Evolutionary conservation across 2,888 invertebrate species (phyloP), one percentile per base, ranked within the genome.

Genomic region (Aleiodes alternator): DNA sequence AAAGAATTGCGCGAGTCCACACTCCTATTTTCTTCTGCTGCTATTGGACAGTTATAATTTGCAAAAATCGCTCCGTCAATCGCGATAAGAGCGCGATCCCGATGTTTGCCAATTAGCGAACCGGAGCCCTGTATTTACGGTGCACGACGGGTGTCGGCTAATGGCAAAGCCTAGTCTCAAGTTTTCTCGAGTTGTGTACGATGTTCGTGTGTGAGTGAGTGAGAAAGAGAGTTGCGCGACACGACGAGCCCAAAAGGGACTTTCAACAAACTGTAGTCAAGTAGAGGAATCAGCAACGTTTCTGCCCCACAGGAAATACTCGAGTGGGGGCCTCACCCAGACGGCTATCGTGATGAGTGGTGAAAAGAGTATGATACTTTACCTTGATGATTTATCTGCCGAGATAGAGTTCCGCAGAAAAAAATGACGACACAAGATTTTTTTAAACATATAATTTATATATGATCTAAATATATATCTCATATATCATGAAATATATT

Each of bases 51-150:
- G 80, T 81, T 79, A 81, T 86, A 86, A 86, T 86, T 86, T 83
- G 84, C 83, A 86, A 86, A 84, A 86, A 85, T 85, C 81, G 79
- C 77, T 23, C 56, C 80, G 81, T 81, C 84, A 84, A 86, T 86
- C 86, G 84, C 83, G 87, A 86, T 86, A 85, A 84, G 82, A 82
- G 80, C 79, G 78, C 78, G 69, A 69, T 78, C 78, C 79, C 84
- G 84, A 86, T 86, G 86, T 86, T 85, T 85, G 86, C 87, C 85
- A 86, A 86, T 86, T 86, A 86, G 83, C 81, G 81, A 81, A 79
- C 68, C 77, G 75, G 76, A 75, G 76, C 66, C 75, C 79, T 80
- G 80, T 78, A 80, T 81, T 80, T 77, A 78, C 81, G 81, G 80
- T 82, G 82, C 78, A 73, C 83, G 82, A 84, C 82, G 82, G 82